Conservation (phyloP, 2,797 vertebrate species). For the Acanthurus leucopareius region DNA sequence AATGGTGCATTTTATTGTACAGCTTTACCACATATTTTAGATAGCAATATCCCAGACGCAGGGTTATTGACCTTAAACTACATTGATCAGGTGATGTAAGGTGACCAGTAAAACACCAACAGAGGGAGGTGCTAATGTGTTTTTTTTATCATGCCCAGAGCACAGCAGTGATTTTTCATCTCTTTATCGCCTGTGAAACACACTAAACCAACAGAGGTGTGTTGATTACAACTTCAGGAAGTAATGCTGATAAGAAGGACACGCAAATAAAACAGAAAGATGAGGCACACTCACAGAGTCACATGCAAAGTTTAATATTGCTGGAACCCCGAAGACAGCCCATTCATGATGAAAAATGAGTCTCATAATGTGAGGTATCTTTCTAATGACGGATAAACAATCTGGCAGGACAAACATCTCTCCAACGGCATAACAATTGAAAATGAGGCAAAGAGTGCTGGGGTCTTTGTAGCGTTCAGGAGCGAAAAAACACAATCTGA, state of each 20-base stretch:
- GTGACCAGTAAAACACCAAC: neutral
- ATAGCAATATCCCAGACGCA: neutral
- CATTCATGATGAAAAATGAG: slow-evolving; percentile 52
- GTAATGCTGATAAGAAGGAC: slow-evolving; percentile 14
- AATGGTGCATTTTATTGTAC: neutral
- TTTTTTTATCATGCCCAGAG: slow-evolving; percentile 7
- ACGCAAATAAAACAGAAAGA: slow-evolving; percentile 23
- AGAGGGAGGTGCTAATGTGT: neutral
- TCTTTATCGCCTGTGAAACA: slow-evolving; percentile 23
- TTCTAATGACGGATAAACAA: slow-evolving; percentile 51
- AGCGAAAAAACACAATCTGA: slow-evolving; percentile 51
- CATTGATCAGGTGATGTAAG: neutral
- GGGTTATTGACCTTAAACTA: neutral
- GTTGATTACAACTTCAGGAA: slow-evolving; percentile 25
- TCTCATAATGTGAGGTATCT: slow-evolving; percentile 39
- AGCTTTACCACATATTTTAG: neutral
- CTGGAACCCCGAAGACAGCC: slow-evolving; percentile 29
- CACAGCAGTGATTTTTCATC: slow-evolving; percentile 1
- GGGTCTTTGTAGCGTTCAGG: slow-evolving; percentile 37
- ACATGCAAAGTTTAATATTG: slow-evolving; percentile 38
- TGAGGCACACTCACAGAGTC: neutral
- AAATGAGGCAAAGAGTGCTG: slow-evolving; percentile 36
- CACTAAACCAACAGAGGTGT: slow-evolving; percentile 26
- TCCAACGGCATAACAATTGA: slow-evolving; percentile 29
- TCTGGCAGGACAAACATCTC: slow-evolving; percentile 26